Evolutionary conservation across 2,113 vertebrate genomes (phyloP), one percentile per base, ranked within the genome.

Genomic region (Oxygymnocypris stewartii): DNA sequence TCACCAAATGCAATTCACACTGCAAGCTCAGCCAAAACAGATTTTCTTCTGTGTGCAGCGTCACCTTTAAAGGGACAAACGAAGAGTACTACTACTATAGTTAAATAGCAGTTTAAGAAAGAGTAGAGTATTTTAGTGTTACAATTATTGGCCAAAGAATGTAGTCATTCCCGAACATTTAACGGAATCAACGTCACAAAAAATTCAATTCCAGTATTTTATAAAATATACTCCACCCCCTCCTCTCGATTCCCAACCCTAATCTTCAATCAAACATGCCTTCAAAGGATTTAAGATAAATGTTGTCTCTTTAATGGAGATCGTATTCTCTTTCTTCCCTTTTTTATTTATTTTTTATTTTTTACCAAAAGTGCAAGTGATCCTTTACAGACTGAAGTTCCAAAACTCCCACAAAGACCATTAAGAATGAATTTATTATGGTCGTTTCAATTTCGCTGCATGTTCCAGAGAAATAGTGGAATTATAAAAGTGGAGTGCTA

Each of bases 351-450:
- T n/a, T n/a, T n/a, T n/a, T 40, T 9, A 51, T 78, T 6, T 74
- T 89, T 90, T 92, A 92, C 93, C 90, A 87, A 93, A 93, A 91
- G 86, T 88, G 87, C 8, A 89, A 90, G 90, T 91, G 90, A 92
- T 92, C 79, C 88, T 87, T 74, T 88, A 91, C 90, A 92, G 89
- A 89, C 91, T 89, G 78, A 87, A 85, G 74, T 88, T 88, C 90
- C 85, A 88, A 86, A 85, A 92, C 89, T 93, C 92, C 93, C 93
- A 89, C 44, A 77, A 89, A 90, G 90, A 91, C 88, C 86, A 91
- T 94, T 92, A 94, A 92, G 93, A 89, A 49, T 89, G 85, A 91
- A 93, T 95, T 94, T 94, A 94, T 94, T 91, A 88, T 88, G 73
- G 92, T 94, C 90, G 90, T 94, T 95, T 93, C 90, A 83, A 94